These are phyloP conservation scores for Thunnus maccoyii DNA, from an alignment of 2,113 vertebrate genomes.

Conservation along the genomic window DNA sequence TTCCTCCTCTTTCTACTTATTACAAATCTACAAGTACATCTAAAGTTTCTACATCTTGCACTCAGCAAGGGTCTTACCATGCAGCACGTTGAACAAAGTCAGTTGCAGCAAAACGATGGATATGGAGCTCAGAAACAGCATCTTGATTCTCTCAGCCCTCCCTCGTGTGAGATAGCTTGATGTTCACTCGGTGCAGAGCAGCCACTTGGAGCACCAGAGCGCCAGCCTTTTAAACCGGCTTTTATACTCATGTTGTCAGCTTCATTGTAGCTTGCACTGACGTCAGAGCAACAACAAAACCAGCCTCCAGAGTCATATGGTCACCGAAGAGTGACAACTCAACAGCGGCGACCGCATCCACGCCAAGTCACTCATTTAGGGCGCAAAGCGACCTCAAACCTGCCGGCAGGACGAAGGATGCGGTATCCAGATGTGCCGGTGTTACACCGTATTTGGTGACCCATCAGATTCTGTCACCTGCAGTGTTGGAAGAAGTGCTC, in stretches of 20 bases:
- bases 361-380: slow-evolving; percentile 37
- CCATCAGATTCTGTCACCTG: too few species aligned
- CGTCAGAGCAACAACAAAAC: slow-evolving; percentile 79
- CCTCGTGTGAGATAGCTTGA: not conserved
- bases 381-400: slow-evolving; percentile 3
- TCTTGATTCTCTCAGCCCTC: slow-evolving; percentile 51
- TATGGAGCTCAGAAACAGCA: slow-evolving; percentile 52
- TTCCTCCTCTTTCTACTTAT: not conserved
- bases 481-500: too few species aligned
- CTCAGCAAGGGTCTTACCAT: slow-evolving; percentile 61
- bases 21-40: not conserved
- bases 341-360: slow-evolving; percentile 48
- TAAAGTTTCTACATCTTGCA: not conserved
- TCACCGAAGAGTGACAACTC: slow-evolving; percentile 62
- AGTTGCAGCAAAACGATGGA: slow-evolving; percentile 50
- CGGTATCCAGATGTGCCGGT: not conserved
- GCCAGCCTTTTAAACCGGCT: slow-evolving; percentile 52
- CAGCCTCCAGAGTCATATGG: slow-evolving; percentile 53
- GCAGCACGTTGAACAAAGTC: slow-evolving; percentile 40
- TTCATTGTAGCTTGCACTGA: slow-evolving; percentile 70
- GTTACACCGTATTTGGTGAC: not conserved
- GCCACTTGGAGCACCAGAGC: slow-evolving; percentile 31
- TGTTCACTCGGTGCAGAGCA: slow-evolving; percentile 17
- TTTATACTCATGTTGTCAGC: slow-evolving; percentile 79
- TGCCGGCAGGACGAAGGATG: not conserved